These are phyloP conservation scores for Pituophis catenifer DNA, from an alignment of 2,113 vertebrate genomes.

Conservation along the genomic window DNA sequence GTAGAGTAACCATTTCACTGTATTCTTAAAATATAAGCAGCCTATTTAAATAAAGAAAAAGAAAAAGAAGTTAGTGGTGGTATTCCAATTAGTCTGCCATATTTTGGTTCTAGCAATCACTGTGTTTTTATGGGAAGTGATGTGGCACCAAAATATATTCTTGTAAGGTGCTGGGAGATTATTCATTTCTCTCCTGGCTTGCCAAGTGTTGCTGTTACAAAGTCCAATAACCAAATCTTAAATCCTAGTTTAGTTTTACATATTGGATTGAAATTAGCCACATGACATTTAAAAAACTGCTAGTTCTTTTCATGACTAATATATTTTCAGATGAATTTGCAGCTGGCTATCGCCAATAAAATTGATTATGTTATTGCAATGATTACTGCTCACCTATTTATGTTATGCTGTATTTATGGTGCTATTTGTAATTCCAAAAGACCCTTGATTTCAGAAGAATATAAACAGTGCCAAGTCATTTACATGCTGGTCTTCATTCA, in stretches of 20 bases:
- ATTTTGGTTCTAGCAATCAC: slow-evolving; percentile 22
- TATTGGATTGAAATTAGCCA: slow-evolving; percentile 13
- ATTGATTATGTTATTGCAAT: slow-evolving; percentile 1
- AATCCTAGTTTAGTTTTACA: slow-evolving; percentile 36
- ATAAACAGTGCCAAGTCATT: background rate
- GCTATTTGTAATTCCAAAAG: background rate
- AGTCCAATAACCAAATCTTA: slow-evolving; percentile 28
- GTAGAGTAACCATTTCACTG: background rate
- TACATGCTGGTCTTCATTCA: background rate
- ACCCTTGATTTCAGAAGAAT: background rate
- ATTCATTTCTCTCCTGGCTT: slow-evolving; percentile 40
- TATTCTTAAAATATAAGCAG: slow-evolving; percentile 26
- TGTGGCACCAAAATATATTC: slow-evolving; percentile 43
- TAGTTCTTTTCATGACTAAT: slow-evolving; percentile 17
- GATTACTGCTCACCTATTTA: slow-evolving; percentile 11
- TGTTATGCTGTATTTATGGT: slow-evolving; percentile 13
- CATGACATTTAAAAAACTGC: background rate
- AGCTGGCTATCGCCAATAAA: background rate
- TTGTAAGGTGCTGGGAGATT: slow-evolving; percentile 40
- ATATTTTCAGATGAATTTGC: slow-evolving; percentile 22
- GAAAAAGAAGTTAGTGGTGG: background rate
- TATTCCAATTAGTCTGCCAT: slow-evolving; percentile 21
- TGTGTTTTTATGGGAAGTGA: slow-evolving; percentile 35
- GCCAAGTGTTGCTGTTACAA: slow-evolving; percentile 41
- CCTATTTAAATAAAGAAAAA: slow-evolving; percentile 31